These are phyloP conservation scores for Pasiphila rectangulata DNA, from an alignment of 2,888 invertebrate genomes.

Conservation along the genomic window DNA sequence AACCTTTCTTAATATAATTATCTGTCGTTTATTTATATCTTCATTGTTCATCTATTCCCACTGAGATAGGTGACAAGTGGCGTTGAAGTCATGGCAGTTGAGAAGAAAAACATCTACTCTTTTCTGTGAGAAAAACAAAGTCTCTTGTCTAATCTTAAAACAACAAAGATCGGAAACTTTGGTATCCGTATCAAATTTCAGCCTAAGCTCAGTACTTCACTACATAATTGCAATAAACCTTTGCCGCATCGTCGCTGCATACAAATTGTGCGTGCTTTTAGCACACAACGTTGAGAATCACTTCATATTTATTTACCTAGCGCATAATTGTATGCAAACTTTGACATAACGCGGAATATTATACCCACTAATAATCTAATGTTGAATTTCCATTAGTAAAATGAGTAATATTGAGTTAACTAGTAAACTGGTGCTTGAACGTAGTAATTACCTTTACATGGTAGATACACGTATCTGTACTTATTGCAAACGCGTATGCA, in stretches of 20 bases:
- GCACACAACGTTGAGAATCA: slow-evolving; percentile 38
- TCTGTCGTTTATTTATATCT: too few relatives aligned
- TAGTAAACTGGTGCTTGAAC: slow-evolving; percentile 4
- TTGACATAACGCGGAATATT: slow-evolving; percentile 36
- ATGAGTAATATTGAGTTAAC: slow-evolving; percentile 29
- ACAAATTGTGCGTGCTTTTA: slow-evolving; percentile 58
- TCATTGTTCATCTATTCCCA: too few relatives aligned
- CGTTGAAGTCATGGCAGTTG: too few relatives aligned
- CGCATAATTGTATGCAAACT: slow-evolving; percentile 35
- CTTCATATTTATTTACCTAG: slow-evolving; percentile 40
- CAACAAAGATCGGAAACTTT: too few relatives aligned
- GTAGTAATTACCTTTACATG: too few relatives aligned
- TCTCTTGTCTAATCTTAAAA: too few relatives aligned
- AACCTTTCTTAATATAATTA: too few relatives aligned
- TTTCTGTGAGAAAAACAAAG: too few relatives aligned
- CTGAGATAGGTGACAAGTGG: too few relatives aligned
- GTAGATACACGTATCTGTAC: too few relatives aligned
- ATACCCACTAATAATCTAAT: slow-evolving; percentile 26
- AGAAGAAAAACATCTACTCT: too few relatives aligned
- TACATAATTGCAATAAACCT: slow-evolving; percentile 55
- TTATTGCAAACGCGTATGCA: too few relatives aligned
- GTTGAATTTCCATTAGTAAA: slow-evolving; percentile 33
- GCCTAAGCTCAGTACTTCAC: slow-evolving; percentile 34
- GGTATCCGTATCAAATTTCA: slow-evolving; percentile 13
- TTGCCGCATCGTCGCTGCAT: slow-evolving; percentile 55